phyloP scores from a whole-genome alignment of 2,113 vertebrate species.

The Synchiropus splendidus region DNA sequence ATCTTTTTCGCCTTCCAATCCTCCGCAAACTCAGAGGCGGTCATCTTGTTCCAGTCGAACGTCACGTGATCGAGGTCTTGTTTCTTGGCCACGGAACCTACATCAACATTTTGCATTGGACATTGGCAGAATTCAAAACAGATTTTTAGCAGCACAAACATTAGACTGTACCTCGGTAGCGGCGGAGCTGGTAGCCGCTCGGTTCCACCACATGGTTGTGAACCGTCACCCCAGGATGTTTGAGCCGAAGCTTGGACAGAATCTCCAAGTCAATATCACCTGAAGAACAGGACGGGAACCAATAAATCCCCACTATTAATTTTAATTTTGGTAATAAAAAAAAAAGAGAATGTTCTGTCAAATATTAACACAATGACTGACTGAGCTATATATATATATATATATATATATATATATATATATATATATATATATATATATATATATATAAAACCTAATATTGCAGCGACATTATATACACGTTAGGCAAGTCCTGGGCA shows the following conservation, averaged over 20 bases:
- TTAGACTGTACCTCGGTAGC: conserved; percentile 68
- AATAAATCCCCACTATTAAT: too few relatives aligned
- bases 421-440: too few relatives aligned
- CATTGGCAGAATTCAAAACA: conserved; percentile 2
- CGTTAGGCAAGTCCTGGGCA: too few relatives aligned
- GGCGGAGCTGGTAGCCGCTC: conserved; percentile 66
- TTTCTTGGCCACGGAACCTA: conserved; percentile 73
- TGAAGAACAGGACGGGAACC: conserved; percentile 21
- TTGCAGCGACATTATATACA: too few relatives aligned
- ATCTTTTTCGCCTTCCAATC: conserved; percentile 65
- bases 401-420: too few relatives aligned
- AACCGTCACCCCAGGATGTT: conserved; percentile 63
- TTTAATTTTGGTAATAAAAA: too few relatives aligned
- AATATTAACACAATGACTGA: too few relatives aligned
- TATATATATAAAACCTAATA: too few relatives aligned
- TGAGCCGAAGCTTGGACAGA: conserved; percentile 62
- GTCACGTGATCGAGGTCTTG: conserved; percentile 70
- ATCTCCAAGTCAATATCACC: conserved; percentile 78
- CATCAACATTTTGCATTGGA: too few relatives aligned
- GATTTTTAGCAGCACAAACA: not conserved
- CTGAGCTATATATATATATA: too few relatives aligned
- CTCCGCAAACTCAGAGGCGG: conserved; percentile 76
- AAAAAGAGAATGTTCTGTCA: too few relatives aligned
- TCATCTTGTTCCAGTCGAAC: conserved; percentile 84
- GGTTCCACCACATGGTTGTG: conserved; percentile 77